phyloP scores from a whole-genome alignment of 2,113 vertebrate genomes.

The Podiceps cristatus region DNA sequence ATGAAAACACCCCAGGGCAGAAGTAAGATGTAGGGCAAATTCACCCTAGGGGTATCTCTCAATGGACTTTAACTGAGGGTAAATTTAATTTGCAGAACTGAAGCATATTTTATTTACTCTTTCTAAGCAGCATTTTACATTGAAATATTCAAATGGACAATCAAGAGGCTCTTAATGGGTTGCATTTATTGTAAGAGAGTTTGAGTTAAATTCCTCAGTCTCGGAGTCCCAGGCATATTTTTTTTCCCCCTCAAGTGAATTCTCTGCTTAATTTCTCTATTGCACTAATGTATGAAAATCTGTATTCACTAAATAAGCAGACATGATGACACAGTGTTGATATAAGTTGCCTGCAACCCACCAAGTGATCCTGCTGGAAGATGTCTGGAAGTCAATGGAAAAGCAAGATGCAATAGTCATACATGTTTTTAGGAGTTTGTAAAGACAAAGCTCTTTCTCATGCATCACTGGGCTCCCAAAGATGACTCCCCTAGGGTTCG shows the following conservation, averaged over 20 bases:
- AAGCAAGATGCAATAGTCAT: background rate
- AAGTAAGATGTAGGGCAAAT: constrained; percentile 8
- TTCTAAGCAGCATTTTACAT: constrained; percentile 2
- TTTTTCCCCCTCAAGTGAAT: background rate
- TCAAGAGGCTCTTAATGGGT: constrained; percentile 5
- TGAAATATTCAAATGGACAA: constrained; percentile 24
- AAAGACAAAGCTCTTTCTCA: background rate
- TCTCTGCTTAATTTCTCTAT: background rate
- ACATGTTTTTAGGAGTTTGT: background rate
- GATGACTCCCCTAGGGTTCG: background rate
- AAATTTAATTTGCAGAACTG: constrained; percentile 30
- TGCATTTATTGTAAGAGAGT: constrained; percentile 5
- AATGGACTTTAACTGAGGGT: background rate
- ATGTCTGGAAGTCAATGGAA: background rate
- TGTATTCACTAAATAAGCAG: background rate
- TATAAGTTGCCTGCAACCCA: background rate
- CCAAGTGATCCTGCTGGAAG: background rate
- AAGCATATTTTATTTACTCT: constrained; percentile 38
- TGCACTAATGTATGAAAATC: background rate
- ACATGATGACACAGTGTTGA: background rate
- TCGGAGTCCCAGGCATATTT: background rate
- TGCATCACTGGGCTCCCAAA: background rate
- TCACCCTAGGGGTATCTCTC: constrained; percentile 10
- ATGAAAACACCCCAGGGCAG: constrained; percentile 38
- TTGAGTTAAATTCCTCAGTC: constrained; percentile 11